These are phyloP conservation scores for Hipposideros armiger DNA, from an alignment of 2,113 vertebrate genomes.

Conservation along the genomic window DNA sequence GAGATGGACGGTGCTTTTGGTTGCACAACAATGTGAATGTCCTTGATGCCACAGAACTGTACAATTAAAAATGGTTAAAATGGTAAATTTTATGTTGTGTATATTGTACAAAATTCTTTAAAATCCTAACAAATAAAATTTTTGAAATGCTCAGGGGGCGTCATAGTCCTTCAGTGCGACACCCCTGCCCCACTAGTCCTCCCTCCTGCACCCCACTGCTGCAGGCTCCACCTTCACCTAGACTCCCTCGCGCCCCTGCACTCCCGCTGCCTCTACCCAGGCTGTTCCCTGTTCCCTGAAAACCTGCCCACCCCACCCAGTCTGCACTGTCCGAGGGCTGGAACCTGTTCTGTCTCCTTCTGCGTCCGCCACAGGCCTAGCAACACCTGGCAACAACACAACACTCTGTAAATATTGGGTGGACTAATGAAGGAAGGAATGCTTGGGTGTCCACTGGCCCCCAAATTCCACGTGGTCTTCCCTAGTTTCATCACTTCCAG, in stretches of 20 bases:
- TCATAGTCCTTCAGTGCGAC: not conserved
- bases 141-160: not conserved
- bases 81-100: accelerated
- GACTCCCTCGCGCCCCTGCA: accelerated
- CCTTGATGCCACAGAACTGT: not conserved
- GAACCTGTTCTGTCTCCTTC: too few species aligned
- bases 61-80: not conserved
- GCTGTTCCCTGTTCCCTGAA: not conserved
- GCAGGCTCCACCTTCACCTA: accelerated
- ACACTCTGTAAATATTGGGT: not conserved
- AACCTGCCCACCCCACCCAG: too few species aligned
- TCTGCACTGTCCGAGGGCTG: not conserved
- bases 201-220: too few species aligned
- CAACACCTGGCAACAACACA: accelerated
- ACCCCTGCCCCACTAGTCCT: not conserved
- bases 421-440: not conserved
- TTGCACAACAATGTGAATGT: accelerated
- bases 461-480: accelerated
- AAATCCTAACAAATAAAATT: not conserved
- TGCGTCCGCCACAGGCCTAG: not conserved
- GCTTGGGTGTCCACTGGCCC: accelerated
- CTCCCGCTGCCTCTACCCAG: not conserved
- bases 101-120: not conserved
- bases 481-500: not conserved
- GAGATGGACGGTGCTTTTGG: accelerated